Evolutionary conservation across 2,888 invertebrate genomes (phyloP).

Genomic region (Agrotis clavis): DNA sequence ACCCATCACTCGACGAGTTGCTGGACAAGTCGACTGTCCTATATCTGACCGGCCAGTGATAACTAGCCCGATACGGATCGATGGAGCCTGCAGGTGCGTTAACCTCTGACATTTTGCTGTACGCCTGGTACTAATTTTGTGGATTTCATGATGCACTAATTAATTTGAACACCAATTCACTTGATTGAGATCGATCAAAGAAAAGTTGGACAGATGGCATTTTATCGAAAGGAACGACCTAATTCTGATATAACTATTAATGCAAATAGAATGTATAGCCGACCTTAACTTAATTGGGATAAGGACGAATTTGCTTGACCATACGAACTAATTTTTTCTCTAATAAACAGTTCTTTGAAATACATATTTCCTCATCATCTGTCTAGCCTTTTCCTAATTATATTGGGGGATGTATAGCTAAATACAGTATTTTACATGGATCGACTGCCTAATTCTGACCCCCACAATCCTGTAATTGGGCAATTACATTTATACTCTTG

Average conservation of each 20-base stretch:
- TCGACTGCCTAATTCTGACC: too few relatives aligned
- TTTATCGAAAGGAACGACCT: not conserved
- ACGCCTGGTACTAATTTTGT: not conserved
- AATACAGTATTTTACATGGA: too few relatives aligned
- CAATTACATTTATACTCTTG: too few relatives aligned
- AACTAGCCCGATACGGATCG: constrained; percentile 62
- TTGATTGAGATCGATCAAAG: not conserved
- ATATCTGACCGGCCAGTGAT: constrained; percentile 44
- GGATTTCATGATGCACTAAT: not conserved
- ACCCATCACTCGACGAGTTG: constrained; percentile 49
- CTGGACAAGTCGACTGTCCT: constrained; percentile 40
- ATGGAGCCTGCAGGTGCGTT: constrained; percentile 62
- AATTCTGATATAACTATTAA: too few relatives aligned
- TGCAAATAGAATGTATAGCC: not conserved
- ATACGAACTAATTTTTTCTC: not conserved
- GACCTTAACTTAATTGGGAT: not conserved
- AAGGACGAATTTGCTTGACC: not conserved
- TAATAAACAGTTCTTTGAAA: too few relatives aligned
- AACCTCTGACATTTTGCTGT: constrained; percentile 56
- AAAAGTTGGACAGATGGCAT: not conserved
- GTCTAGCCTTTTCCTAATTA: too few relatives aligned
- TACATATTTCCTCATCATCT: too few relatives aligned
- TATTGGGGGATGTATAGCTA: too few relatives aligned
- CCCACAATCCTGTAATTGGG: too few relatives aligned
- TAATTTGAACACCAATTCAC: not conserved